phyloP scores from a whole-genome alignment of 2,113 vertebrate species.

The Shinisaurus crocodilurus region DNA sequence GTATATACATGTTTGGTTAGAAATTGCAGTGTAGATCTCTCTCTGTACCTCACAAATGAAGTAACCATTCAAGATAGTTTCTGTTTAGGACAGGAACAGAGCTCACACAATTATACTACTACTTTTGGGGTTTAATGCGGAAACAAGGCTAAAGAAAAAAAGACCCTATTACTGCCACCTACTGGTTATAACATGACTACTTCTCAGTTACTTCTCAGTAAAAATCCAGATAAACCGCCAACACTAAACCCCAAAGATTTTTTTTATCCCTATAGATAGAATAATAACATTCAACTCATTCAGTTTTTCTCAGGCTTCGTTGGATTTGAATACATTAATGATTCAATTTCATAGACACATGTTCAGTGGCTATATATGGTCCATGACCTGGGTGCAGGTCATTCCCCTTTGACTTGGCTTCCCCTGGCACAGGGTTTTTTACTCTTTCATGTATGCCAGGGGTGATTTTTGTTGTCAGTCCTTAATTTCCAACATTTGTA shows the following conservation, averaged over 20 bases:
- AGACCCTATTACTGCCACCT: no score
- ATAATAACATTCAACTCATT: no score
- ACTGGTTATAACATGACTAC: no score
- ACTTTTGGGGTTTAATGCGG: no score
- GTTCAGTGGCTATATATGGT: background rate
- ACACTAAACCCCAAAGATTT: no score
- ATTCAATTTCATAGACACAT: background rate
- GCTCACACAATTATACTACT: background rate
- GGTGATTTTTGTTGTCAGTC: background rate
- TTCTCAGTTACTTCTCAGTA: no score
- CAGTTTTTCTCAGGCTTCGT: no score
- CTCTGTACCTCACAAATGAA: background rate
- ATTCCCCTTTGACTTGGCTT: background rate
- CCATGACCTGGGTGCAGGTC: background rate
- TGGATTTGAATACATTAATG: no score
- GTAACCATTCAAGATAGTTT: background rate
- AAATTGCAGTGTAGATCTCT: background rate
- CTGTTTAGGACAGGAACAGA: background rate
- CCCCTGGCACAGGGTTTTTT: background rate
- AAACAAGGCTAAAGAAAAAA: no score
- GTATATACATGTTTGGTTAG: background rate
- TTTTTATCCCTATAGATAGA: no score
- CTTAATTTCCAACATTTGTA: background rate
- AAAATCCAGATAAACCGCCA: no score
- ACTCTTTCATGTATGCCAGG: background rate